phyloP scores from a whole-genome alignment of 1,140 invertebrate species.

The Aphaenogaster rudis region DNA sequence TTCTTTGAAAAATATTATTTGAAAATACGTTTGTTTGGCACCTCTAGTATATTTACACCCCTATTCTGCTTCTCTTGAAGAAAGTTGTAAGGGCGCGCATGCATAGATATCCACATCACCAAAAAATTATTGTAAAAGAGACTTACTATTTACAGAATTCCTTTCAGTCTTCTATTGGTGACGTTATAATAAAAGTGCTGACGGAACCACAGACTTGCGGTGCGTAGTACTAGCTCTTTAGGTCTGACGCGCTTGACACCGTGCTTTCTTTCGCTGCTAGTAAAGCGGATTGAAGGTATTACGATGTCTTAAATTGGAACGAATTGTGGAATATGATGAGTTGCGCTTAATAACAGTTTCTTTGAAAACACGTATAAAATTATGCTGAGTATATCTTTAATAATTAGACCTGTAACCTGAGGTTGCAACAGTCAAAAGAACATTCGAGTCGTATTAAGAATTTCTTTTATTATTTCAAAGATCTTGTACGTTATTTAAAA shows the following conservation, averaged over 20 bases:
- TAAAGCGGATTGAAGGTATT: not conserved
- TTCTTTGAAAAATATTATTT: no score
- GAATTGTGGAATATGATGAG: not conserved
- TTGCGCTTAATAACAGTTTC: not conserved
- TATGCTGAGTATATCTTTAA: not conserved
- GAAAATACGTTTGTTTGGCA: no score
- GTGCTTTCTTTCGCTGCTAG: not conserved
- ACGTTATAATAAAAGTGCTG: not conserved
- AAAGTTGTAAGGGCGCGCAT: not conserved
- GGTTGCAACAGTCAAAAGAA: not conserved
- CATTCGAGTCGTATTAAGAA: not conserved
- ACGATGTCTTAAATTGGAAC: not conserved
- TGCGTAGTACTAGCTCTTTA: not conserved
- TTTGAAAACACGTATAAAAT: not conserved
- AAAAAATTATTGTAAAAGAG: not conserved
- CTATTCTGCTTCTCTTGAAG: no score
- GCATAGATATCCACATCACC: not conserved
- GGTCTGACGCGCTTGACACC: not conserved
- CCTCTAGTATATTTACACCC: no score
- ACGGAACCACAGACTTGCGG: not conserved
- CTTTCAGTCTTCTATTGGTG: not conserved
- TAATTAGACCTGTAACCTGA: not conserved
- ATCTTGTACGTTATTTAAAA: not conserved
- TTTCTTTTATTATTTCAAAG: not conserved
- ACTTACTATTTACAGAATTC: not conserved